phyloP scores from a whole-genome alignment of 2,113 vertebrate genomes.

The Daphoenositta chrysoptera region DNA sequence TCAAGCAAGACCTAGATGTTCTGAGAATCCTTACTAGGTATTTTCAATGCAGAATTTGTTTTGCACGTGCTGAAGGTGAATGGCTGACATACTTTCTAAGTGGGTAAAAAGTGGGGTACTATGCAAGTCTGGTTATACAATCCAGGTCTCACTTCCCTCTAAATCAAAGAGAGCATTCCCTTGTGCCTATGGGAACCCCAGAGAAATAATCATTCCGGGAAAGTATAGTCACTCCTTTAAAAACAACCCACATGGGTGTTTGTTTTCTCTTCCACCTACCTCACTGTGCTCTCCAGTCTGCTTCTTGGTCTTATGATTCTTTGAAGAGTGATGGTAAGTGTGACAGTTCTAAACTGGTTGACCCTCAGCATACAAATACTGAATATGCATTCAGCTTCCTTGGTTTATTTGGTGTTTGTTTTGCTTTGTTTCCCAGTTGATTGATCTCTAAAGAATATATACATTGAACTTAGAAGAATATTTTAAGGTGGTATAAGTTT shows the following conservation, averaged over 20 bases:
- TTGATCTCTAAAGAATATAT: neutral
- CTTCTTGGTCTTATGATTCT: neutral
- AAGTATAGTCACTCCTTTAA: neutral
- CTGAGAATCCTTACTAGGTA: neutral
- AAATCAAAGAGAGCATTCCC: neutral
- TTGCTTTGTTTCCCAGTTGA: neutral
- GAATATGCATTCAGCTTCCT: neutral
- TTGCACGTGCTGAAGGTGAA: neutral
- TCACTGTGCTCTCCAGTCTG: neutral
- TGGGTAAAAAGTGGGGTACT: neutral
- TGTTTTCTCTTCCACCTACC: neutral
- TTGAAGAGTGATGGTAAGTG: neutral
- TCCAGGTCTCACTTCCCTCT: neutral
- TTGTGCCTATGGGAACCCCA: neutral
- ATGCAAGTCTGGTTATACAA: neutral
- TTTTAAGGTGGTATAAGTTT: neutral
- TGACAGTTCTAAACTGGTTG: neutral
- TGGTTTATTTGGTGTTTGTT: neutral
- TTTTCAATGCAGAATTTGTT: neutral
- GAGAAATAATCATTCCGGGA: neutral
- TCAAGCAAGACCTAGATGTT: neutral
- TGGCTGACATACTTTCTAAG: neutral
- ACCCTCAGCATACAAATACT: neutral
- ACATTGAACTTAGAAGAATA: neutral
- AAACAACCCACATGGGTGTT: rapidly evolving